A percentile compares a stretch with the other conserved stretches of the same genome.
Conservation (phyloP, 2,113 vertebrate genomes). For the Zosterops hypoxanthus region DNA sequence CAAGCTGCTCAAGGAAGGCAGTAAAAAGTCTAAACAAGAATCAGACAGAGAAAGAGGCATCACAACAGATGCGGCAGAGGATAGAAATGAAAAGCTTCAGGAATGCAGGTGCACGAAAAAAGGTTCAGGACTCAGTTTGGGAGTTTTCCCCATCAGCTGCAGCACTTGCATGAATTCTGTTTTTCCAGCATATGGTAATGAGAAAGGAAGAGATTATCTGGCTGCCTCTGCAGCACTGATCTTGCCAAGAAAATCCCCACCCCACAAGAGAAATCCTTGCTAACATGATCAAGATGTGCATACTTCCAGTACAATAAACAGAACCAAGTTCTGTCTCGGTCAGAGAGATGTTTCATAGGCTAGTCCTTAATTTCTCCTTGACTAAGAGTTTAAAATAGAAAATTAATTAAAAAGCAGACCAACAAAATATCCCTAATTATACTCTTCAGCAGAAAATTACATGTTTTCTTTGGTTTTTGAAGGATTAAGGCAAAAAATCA, state of each 20-base stretch:
- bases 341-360: not conserved
- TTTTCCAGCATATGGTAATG: constrained; percentile 58
- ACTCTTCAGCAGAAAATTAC: not conserved
- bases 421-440: not conserved
- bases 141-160: not conserved
- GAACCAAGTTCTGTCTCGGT: not conserved
- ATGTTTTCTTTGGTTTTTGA: not conserved
- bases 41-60: rapidly evolving
- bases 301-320: not conserved
- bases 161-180: not conserved
- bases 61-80: not conserved
- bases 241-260: constrained; percentile 54
- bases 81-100: not conserved
- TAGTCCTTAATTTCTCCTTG: not conserved
- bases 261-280: constrained; percentile 7
- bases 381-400: not conserved
- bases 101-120: not conserved
- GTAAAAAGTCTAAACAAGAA: rapidly evolving
- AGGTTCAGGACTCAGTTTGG: not conserved
- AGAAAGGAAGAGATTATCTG: constrained; percentile 49
- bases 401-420: not conserved
- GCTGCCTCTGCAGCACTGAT: constrained; percentile 14
- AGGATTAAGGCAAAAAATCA: not conserved
- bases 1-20: not conserved
- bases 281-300: constrained; percentile 28